phyloP scores from a whole-genome alignment of 1,140 invertebrate genomes.

The Helicoverpa armigera region DNA sequence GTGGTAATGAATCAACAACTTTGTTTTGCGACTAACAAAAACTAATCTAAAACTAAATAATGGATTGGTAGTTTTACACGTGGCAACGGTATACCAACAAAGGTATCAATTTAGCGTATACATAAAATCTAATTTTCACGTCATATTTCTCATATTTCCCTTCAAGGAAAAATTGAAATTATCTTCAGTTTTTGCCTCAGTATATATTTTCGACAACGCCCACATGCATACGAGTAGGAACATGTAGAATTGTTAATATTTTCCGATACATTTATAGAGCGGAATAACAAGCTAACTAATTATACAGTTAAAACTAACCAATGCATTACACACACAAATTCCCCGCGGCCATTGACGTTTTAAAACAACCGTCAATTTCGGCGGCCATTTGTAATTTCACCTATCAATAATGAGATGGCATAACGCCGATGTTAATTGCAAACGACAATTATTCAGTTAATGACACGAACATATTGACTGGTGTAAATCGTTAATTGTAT shows the following conservation, averaged over 20 bases:
- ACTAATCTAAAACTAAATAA: conserved; percentile 4
- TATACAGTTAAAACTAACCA: not conserved
- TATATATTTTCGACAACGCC: too few relatives aligned
- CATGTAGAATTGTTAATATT: too few relatives aligned
- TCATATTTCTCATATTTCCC: too few relatives aligned
- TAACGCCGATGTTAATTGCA: conserved; percentile 41
- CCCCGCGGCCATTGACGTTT: not conserved
- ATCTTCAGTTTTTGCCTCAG: too few relatives aligned
- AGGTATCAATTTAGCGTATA: too few relatives aligned
- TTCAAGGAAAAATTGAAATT: too few relatives aligned
- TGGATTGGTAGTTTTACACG: not conserved
- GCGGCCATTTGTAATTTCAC: conserved; percentile 29
- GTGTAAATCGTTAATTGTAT: conserved; percentile 42
- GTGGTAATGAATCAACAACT: not conserved
- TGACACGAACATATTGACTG: conserved; percentile 28
- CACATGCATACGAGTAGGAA: too few relatives aligned
- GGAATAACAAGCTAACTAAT: not conserved
- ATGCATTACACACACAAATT: not conserved
- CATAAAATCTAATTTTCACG: too few relatives aligned
- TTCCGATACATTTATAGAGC: too few relatives aligned
- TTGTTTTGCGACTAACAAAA: not conserved
- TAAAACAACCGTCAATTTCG: conserved; percentile 20
- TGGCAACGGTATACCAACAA: not conserved
- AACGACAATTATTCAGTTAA: conserved; percentile 50
- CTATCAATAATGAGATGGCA: conserved; percentile 46